phyloP scores from a whole-genome alignment of 1,140 invertebrate species.

The Drosophila ficusphila region DNA sequence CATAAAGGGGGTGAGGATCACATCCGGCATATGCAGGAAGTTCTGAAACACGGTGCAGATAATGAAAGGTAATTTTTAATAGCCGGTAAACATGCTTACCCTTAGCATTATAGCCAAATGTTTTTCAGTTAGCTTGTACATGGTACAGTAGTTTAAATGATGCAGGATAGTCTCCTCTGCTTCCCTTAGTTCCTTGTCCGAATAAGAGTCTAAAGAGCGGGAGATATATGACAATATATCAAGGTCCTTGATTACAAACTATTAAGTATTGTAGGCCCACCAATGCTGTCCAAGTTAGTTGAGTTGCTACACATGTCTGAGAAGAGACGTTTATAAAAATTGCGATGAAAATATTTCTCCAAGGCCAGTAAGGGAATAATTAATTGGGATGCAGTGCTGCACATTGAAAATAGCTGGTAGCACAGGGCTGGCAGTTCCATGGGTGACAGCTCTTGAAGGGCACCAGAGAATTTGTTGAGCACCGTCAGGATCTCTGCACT shows the following conservation, averaged over 20 bases:
- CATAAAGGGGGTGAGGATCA: conserved; percentile 77
- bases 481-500: conserved; percentile 82
- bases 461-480: conserved; percentile 84
- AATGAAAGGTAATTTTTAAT: not conserved
- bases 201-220: conserved; percentile 63
- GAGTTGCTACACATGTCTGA: conserved; percentile 77
- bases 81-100: conserved; percentile 23
- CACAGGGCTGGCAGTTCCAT: conserved; percentile 84
- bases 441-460: conserved; percentile 83
- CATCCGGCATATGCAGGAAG: conserved; percentile 71
- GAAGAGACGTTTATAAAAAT: conserved; percentile 83
- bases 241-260: no score
- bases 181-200: conserved; percentile 79
- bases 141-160: conserved; percentile 80
- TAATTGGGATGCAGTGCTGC: conserved; percentile 73
- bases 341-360: conserved; percentile 84
- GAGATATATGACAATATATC: no score
- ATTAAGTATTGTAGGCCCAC: conserved; percentile 11
- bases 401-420: conserved; percentile 84
- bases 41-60: conserved; percentile 39
- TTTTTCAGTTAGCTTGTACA: conserved; percentile 73
- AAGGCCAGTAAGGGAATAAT: conserved; percentile 81
- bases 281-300: conserved; percentile 84
- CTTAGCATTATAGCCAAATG: conserved; percentile 65
- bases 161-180: conserved; percentile 79